Conservation (phyloP, 2,113 vertebrate species). For the Excalfactoria chinensis region DNA sequence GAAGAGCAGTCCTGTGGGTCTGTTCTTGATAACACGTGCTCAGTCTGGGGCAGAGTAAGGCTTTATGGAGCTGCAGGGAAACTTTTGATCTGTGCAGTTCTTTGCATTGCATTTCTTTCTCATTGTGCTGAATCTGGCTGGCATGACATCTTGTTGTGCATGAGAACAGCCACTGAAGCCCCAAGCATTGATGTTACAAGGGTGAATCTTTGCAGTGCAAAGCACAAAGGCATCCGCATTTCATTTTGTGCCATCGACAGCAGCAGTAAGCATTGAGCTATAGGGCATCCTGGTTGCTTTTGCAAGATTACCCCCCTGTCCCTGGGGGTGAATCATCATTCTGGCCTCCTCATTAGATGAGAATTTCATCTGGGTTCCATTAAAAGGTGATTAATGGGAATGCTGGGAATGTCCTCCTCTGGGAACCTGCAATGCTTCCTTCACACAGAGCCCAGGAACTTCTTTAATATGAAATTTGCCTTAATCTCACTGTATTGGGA, state of each 20-base stretch:
- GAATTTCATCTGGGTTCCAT: neutral
- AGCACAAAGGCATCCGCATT: accelerated
- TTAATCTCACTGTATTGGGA: neutral
- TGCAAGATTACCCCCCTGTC: no score
- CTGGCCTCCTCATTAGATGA: neutral
- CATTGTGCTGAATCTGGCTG: neutral
- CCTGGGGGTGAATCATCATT: neutral
- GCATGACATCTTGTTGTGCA: neutral
- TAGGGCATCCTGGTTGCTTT: neutral
- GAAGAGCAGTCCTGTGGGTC: neutral
- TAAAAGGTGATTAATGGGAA: neutral
- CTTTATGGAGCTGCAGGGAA: neutral
- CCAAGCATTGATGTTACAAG: accelerated
- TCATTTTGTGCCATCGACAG: accelerated
- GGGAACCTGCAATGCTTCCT: neutral
- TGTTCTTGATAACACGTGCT: accelerated
- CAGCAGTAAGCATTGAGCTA: neutral
- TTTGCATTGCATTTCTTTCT: neutral
- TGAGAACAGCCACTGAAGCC: neutral
- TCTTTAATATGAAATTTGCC: neutral
- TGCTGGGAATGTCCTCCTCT: neutral
- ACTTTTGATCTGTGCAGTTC: neutral
- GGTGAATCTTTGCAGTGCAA: accelerated
- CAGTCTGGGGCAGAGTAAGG: neutral
- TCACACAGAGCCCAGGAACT: neutral